These are phyloP conservation scores for Phoeniculus purpureus DNA, from an alignment of 2,797 vertebrate species.

Conservation along the genomic window DNA sequence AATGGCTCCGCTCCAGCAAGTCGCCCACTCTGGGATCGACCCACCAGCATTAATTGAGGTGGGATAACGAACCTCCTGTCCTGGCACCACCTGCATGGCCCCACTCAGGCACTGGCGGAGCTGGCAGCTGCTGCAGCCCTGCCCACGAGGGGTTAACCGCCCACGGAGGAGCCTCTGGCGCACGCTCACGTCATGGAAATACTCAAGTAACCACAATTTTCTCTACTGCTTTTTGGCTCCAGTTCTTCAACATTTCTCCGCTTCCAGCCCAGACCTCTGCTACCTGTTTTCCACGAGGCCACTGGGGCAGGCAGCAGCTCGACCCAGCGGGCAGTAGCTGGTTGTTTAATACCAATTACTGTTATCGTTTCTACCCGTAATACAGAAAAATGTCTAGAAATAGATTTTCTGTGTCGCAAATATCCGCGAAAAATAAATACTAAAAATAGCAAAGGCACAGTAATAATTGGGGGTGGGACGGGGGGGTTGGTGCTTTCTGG, in stretches of 20 bases:
- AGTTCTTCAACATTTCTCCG: background rate
- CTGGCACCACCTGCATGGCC: background rate
- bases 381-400: background rate
- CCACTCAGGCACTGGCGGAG: background rate
- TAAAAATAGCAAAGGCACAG: background rate
- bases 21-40: background rate
- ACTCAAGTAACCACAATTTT: constrained; percentile 57
- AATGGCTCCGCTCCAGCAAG: fast-evolving
- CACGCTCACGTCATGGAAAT: constrained; percentile 63
- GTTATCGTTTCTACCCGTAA: background rate
- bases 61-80: background rate
- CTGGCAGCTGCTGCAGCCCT: background rate
- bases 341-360: background rate
- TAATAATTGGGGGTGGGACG: background rate
- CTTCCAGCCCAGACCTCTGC: constrained; percentile 23
- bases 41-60: fast-evolving
- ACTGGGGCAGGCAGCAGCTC: background rate
- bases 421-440: fast-evolving
- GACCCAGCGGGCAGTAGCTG: fast-evolving
- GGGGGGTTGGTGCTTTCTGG: background rate
- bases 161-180: constrained; percentile 13
- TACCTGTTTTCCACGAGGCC: constrained; percentile 22
- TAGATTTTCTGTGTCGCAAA: background rate
- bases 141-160: constrained; percentile 34
- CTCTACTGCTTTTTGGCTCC: constrained; percentile 48